Evolutionary conservation across 2,113 vertebrate genomes (phyloP).

Genomic region (Thermophis baileyi): DNA sequence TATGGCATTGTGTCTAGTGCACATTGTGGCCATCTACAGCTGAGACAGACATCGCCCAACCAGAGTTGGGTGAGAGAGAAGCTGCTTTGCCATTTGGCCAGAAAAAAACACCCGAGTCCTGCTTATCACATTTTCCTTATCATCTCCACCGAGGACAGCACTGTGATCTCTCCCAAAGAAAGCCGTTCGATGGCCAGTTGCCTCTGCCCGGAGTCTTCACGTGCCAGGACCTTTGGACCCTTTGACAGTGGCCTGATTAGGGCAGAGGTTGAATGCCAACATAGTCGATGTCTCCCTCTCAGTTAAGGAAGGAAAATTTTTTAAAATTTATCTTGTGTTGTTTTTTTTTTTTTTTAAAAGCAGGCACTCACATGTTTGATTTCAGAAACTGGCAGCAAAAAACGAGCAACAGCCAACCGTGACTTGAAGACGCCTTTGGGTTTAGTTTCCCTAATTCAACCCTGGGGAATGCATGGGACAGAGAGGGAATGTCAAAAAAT

Average conservation of each 20-base stretch:
- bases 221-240: neutral
- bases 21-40: neutral
- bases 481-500: no score
- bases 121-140: neutral
- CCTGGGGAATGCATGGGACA: neutral
- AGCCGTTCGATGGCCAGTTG: neutral
- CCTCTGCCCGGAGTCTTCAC: neutral
- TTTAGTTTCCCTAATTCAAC: neutral
- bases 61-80: neutral
- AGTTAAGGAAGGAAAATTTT: neutral
- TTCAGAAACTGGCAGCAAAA: neutral
- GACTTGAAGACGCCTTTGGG: neutral
- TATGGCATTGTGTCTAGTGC: neutral
- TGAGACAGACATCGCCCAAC: neutral
- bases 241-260: neutral
- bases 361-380: neutral
- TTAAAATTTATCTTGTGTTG: no score
- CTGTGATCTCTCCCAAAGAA: neutral
- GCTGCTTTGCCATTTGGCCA: neutral
- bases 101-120: neutral
- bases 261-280: conserved; percentile 1
- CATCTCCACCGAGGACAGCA: neutral
- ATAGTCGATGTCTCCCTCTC: neutral
- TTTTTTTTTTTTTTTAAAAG: no score
- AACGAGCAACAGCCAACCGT: neutral